Evolutionary conservation across 2,113 vertebrate genomes (phyloP), one percentile per base, ranked within the genome.

Genomic region (Platichthys flesus): DNA sequence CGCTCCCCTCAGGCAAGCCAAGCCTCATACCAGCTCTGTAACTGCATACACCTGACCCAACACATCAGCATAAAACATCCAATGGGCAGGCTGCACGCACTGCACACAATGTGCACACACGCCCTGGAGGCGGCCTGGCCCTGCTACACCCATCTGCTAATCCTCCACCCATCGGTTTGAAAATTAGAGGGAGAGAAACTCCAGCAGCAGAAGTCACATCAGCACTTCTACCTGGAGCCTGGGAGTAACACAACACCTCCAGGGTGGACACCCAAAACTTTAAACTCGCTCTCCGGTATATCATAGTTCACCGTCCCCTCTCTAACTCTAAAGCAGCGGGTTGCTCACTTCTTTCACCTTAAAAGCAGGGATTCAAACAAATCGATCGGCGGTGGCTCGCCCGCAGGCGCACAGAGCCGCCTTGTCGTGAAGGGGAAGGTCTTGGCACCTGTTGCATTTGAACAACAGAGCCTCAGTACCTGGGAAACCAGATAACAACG

Each of bases 401-500:
- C 74, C 35, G 15, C 60, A 64, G 12, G 9, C 67, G 55, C 61
- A 55, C 59, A 55, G 54, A 62, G 54, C 45, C 66, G 59, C 54
- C 56, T 54, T 21, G 16, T 51, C 21, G 37, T 45, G 61, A 21
- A 59, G 23, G 28, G 60, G 24, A 10, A 35, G 70, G 82, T 69
- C 85, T 86, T 85, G 84, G 91, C 87, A 91, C 85, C 84, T 80
- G 90, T 67, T 83, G 67, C 77, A 59, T 61, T 71, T 63, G 71
- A 84, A 90, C 81, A 90, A 89, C 87, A 88, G 80, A 71, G 85
- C 58, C 75, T 83, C 82, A 86, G 80, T 88, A 89, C 82, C 92
- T 85, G 79, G 88, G 88, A 88, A 91, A 92, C 89, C 86, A 92
- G 90, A 90, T 89, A 91, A 91, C 82, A 84, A 18, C 71, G 4